Percentiles rank a stretch among this genome's conserved stretches.
phyloP scores from a whole-genome alignment of 1,140 invertebrate genomes.

The Leptinotarsa texana region DNA sequence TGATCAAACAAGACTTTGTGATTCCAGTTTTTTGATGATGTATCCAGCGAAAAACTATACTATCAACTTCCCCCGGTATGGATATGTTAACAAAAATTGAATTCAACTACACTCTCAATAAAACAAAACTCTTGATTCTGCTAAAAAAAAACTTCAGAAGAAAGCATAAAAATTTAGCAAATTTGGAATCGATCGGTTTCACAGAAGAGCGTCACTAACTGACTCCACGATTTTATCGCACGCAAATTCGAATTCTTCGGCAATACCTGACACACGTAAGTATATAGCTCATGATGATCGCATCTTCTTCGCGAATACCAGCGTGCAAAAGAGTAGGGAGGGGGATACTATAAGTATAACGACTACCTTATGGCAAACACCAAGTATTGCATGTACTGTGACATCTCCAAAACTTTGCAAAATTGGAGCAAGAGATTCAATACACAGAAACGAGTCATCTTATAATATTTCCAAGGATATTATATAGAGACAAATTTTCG shows the following conservation, averaged over 20 bases:
- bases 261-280: conserved; percentile 7
- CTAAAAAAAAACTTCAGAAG: too few species aligned
- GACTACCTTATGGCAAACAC: conserved; percentile 29
- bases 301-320: conserved; percentile 29
- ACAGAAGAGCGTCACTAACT: neutral
- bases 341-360: conserved; percentile 35
- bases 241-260: conserved; percentile 7
- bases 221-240: neutral
- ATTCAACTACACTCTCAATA: too few species aligned
- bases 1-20: too few species aligned
- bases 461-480: neutral
- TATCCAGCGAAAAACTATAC: too few species aligned
- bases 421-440: conserved; percentile 29
- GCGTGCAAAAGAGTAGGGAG: conserved; percentile 21
- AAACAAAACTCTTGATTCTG: too few species aligned
- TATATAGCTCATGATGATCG: conserved; percentile 15
- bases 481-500: neutral
- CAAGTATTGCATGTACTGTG: conserved; percentile 35
- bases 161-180: too few species aligned
- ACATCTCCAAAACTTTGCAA: conserved; percentile 34
- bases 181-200: too few species aligned
- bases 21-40: too few species aligned
- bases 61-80: too few species aligned
- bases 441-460: neutral
- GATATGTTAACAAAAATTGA: too few species aligned